Evolutionary conservation across 2,797 vertebrate species (phyloP), one percentile per base, ranked within the genome.

Genomic region (Sebastes glaucus): DNA sequence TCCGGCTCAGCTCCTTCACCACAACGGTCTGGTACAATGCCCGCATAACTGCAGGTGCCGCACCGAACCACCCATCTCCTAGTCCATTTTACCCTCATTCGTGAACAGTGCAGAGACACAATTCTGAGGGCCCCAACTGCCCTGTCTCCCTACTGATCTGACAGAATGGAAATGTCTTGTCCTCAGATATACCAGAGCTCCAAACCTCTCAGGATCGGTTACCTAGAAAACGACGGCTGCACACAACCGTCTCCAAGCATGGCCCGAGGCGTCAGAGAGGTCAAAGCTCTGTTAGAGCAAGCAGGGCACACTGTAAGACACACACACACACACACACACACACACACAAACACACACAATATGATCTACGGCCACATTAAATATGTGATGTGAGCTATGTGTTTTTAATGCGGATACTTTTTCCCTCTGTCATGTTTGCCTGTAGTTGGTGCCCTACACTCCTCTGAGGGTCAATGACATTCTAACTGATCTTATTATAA

Each of bases 281-380:
- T 95, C 3, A 98, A 97, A 91, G 83, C 92, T 77, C 93, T 97
- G 28, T 64, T 99, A 25, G 97, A 98, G 91, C 91, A 94, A 28
- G 97, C 97, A 0, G 98, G 98, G 0, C 98, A 99, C 92, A 98
- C 95, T 89, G 98, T 99, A 95, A 84, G 89, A 55, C 5, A 25
- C 11, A 20, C 25, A 14, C 20, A 22, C 30, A 32, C n/a, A 23
- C 25, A 30, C 30, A 30, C 30, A 30, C 30, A 30, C 28, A 20
- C 2, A 7, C 16, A 49, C 46, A 13, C 35, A 38, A 5, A 20
- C 16, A 53, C 46, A 59, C 61, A 38, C 11, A 18, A 18, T 53
- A 4, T 18, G 8, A 71, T 65, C 11, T 42, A 23, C 7, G 2
- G 2, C 10, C 11, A 35, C 64, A 9, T 42, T 6, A 42, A 42